A percentile compares a stretch with the other conserved stretches of the same genome.
Conservation (phyloP, 2,888 invertebrate genomes). For the Orchesella flavescens region DNA sequence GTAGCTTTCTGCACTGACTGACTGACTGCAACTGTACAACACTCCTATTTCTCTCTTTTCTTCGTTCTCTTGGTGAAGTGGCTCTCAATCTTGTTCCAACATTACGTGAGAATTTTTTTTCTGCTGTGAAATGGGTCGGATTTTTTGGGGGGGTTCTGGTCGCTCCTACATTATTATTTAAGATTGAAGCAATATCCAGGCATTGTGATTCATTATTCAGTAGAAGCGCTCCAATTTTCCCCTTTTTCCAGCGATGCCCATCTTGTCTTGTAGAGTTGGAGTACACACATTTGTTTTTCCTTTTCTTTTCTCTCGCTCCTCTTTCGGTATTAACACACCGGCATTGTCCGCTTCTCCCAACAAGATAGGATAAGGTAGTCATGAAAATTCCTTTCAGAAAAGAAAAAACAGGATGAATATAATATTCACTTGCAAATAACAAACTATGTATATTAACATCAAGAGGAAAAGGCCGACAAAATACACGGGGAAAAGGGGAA, state of each 20-base stretch:
- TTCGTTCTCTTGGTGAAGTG: background rate
- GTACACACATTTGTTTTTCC: too few species aligned
- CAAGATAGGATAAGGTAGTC: background rate
- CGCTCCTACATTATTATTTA: slow-evolving; percentile 62
- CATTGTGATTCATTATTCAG: slow-evolving; percentile 64
- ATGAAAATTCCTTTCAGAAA: background rate
- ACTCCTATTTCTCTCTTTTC: background rate
- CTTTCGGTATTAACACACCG: background rate
- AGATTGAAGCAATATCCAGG: slow-evolving; percentile 63
- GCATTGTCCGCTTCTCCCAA: background rate
- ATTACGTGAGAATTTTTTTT: background rate
- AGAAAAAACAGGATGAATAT: background rate
- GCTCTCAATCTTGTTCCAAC: background rate
- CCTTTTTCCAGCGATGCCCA: background rate
- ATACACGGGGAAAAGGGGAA: too few species aligned
- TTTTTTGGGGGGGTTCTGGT: slow-evolving; percentile 27
- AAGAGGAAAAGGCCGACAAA: background rate
- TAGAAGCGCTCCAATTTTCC: slow-evolving; percentile 61
- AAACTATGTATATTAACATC: background rate
- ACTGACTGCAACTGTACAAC: background rate
- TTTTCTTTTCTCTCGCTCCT: background rate
- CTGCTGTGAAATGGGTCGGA: slow-evolving; percentile 32
- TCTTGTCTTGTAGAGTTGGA: background rate
- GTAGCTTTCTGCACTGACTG: too few species aligned
- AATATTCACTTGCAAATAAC: background rate